Evolutionary conservation across 37 sponge, comb jelly and placozoan species (phyloP).

Genomic region (Bolinopsis microptera): DNA sequence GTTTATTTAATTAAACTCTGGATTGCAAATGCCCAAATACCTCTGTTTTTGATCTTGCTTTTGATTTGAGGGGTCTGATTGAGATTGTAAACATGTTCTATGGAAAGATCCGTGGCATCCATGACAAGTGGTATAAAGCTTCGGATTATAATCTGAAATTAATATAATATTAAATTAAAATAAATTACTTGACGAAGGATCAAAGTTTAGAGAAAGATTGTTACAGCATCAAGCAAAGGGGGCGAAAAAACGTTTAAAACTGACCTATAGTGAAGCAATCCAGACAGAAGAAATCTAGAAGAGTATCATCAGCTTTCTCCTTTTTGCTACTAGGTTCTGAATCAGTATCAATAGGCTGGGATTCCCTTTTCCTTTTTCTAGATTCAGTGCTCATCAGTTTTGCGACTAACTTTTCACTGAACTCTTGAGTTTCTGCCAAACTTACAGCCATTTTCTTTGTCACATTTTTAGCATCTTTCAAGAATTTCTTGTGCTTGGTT

Average conservation of each 20-base stretch:
- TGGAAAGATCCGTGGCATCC: slow-evolving; percentile 22
- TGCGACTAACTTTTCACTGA: neutral
- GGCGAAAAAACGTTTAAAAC: neutral
- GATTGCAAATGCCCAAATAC: no score
- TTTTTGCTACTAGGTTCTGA: slow-evolving; percentile 29
- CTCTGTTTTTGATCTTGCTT: neutral
- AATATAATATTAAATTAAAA: neutral
- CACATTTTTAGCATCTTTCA: slow-evolving; percentile 14
- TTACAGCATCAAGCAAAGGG: neutral
- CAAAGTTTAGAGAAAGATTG: neutral
- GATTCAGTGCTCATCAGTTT: slow-evolving; percentile 20
- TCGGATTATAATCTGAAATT: slow-evolving; percentile 34
- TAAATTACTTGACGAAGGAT: neutral
- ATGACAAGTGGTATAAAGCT: slow-evolving; percentile 1
- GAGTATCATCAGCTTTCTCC: slow-evolving; percentile 37
- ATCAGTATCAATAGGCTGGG: neutral
- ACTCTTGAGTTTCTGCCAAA: neutral
- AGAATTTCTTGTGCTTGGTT: neutral
- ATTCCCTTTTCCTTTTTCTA: slow-evolving; percentile 55
- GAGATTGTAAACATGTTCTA: neutral
- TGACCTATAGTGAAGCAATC: slow-evolving; percentile 47
- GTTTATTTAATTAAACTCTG: no score
- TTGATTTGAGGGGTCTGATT: neutral
- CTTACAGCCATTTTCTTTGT: neutral
- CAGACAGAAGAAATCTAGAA: slow-evolving; percentile 42